Evolutionary conservation across 1,140 invertebrate genomes (phyloP).

Genomic region (Lepidotrigona ventralis): DNA sequence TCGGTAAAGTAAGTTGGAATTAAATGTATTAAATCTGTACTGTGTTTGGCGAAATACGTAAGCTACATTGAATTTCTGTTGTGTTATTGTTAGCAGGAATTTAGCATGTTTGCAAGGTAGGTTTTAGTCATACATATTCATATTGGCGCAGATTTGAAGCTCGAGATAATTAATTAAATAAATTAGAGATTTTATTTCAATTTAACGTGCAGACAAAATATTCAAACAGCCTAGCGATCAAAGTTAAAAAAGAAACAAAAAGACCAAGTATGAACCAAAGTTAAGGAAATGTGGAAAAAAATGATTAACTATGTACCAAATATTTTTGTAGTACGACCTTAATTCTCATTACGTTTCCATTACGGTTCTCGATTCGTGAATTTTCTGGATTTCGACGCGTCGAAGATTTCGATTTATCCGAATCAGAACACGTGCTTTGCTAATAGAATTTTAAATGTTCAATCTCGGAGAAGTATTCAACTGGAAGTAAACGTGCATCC

Average conservation of each 20-base stretch:
- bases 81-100: background rate
- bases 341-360: background rate
- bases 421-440: background rate
- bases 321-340: background rate
- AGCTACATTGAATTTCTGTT: background rate
- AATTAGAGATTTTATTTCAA: background rate
- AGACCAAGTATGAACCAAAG: too few relatives aligned
- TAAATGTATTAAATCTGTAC: background rate
- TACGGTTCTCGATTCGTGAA: background rate
- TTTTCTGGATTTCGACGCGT: background rate
- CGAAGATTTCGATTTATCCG: background rate
- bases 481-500: background rate
- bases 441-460: conserved; percentile 20
- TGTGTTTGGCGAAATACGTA: background rate
- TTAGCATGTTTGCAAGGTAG: background rate
- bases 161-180: background rate
- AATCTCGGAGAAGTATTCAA: background rate
- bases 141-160: background rate
- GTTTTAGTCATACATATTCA: background rate
- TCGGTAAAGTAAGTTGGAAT: background rate
- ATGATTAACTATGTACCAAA: background rate
- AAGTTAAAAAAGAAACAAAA: background rate
- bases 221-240: background rate
- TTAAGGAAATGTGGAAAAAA: background rate
- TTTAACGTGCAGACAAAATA: background rate